Conservation (phyloP, 1,140 invertebrate species). For the Anastrepha ludens region DNA sequence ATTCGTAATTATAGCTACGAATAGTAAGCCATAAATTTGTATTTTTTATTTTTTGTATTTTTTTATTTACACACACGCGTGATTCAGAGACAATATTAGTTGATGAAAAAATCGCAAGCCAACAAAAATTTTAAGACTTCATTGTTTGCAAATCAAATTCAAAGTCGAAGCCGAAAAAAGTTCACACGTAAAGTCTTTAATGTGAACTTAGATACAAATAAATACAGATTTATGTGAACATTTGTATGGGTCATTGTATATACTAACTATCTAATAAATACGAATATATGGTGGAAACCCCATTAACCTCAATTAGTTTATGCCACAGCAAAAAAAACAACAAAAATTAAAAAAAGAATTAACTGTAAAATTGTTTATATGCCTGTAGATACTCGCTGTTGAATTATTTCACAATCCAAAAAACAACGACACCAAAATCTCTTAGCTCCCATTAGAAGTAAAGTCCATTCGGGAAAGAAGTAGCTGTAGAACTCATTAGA, state of each 20-base stretch:
- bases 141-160: conserved; percentile 47
- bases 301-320: conserved; percentile 46
- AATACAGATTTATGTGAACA: conserved; percentile 18
- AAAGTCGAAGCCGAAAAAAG: conserved; percentile 45
- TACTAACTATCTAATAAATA: conserved; percentile 1
- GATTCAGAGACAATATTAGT: background rate
- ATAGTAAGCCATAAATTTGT: background rate
- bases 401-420: conserved; percentile 8
- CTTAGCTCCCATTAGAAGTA: too few relatives aligned
- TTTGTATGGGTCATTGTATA: background rate
- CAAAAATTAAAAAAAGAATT: background rate
- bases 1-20: conserved; percentile 24
- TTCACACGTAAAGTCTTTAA: conserved; percentile 14
- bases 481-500: too few relatives aligned
- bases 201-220: conserved; percentile 44
- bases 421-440: background rate
- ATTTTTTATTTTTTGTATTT: background rate
- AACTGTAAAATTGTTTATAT: background rate
- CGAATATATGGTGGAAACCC: conserved; percentile 24
- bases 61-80: background rate
- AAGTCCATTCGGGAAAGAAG: too few relatives aligned
- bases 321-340: conserved; percentile 15
- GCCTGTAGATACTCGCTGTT: background rate
- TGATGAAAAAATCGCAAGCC: background rate
- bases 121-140: conserved; percentile 11